phyloP scores from a whole-genome alignment of 2,888 invertebrate species.

The Athalia cordata region DNA sequence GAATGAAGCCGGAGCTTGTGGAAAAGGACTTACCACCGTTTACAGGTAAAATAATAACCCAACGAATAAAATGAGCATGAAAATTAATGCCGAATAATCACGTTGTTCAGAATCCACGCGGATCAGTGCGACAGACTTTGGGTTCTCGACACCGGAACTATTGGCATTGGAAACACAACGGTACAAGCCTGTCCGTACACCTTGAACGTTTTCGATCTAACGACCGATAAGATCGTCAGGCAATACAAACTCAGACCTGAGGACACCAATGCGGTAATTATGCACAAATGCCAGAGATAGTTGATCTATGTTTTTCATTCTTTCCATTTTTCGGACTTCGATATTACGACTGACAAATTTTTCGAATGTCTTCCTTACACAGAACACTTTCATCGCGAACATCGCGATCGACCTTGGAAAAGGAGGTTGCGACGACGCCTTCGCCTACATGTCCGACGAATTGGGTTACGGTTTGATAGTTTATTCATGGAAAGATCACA shows the following conservation, averaged over 20 bases:
- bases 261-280: conserved; percentile 79
- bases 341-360: not conserved
- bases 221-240: conserved; percentile 82
- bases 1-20: conserved; percentile 86
- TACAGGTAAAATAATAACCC: conserved; percentile 74
- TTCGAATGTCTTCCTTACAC: conserved; percentile 4
- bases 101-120: conserved; percentile 79
- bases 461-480: conserved; percentile 87
- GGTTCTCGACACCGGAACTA: conserved; percentile 89
- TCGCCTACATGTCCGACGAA: conserved; percentile 88
- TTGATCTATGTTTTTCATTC: not conserved
- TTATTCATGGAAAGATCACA: conserved; percentile 85
- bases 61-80: not conserved
- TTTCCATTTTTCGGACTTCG: not conserved
- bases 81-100: not conserved
- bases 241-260: conserved; percentile 82
- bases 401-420: conserved; percentile 87
- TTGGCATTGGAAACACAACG: conserved; percentile 85
- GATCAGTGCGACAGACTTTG: conserved; percentile 88
- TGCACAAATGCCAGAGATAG: not conserved
- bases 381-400: conserved; percentile 89
- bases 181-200: conserved; percentile 88
- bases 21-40: conserved; percentile 84
- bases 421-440: conserved; percentile 83
- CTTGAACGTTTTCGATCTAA: conserved; percentile 85